Evolutionary conservation across 2,888 invertebrate species (phyloP), one percentile per base, ranked within the genome.

Genomic region (Hirtodrosophila cameraria): DNA sequence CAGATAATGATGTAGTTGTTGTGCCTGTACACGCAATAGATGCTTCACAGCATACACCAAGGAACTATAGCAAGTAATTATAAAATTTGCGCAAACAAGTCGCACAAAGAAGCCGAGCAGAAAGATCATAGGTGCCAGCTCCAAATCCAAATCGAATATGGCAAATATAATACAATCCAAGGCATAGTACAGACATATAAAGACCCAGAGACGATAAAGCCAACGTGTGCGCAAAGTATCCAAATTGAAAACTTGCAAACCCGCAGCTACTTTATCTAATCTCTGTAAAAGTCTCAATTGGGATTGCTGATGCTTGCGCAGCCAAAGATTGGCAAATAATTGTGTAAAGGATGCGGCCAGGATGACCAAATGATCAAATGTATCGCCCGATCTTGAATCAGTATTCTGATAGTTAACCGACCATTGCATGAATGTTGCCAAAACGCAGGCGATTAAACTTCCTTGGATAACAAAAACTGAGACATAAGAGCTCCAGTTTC

Each of bases 291-390:
- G 43, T 3, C 5, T 0, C 6, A 65, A 9, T 20, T 68, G 74
- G 0, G 23, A 36, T 1, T 43, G 13, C n/a, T 78, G 82, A 25
- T 68, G 64, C n/a, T 23, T 9, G 2, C 61, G 58, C 12, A 78
- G 53, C 82, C 75, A 78, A 0, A 57, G 8, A 16, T 81, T 77
- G 15, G 46, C 39, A 9, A 63, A 9, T 2, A 81, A 13, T 13
- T 78, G 82, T 3, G 55, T 52, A 0, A 43, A 16, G 2, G 55
- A 25, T 2, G 41, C 50, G 2, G 57, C 16, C 18, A 61, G 2
- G 0, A 81, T 59, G 8, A 77, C 74, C 4, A 81, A 27, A 1
- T 53, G 64, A 18, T 84, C 74, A 9, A 48, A 68, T 3, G 43
- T 53, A 33, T 55, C 41, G 4, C 46, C 55, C 0, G 55, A 61